Evolutionary conservation across 2,113 vertebrate genomes (phyloP), one percentile per base, ranked within the genome.

Genomic region (Cricetomys ansorgei): DNA sequence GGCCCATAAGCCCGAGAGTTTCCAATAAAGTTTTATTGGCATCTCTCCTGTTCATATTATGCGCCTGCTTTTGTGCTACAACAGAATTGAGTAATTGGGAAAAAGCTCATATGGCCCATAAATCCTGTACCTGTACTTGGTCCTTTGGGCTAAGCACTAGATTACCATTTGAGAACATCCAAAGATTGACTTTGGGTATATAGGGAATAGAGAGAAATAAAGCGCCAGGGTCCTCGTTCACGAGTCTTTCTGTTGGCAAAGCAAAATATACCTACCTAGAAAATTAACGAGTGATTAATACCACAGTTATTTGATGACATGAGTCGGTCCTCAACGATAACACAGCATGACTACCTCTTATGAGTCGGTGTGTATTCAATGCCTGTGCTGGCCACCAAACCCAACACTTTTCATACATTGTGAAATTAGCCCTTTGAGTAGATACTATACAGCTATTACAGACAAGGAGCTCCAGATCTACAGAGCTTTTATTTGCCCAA

Each of bases 321-420:
- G 6, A 70, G 43, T n/a, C 53, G 37, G 43, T 25, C 0, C 17
- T 34, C 55, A 59, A 5, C 0, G 2, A 3, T 10, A 48, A 11
- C 37, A 23, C 27, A 13, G 29, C 7, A 17, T 16, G 5, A 45
- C 5, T 11, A 3, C 23, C 45, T 12, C 62, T 86, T 19, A 11
- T 0, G 19, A 87, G 70, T 65, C 0, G 0, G 29, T 0, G 0
- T 16, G 0, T 21, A 17, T 4, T 53, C 23, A 55, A 31, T 2
- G 13, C 34, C 2, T 16, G 27, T 17, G 19, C 87, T 40, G 43
- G 25, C 59, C 16, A 13, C 84, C 50, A 67, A 57, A 69, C n/a
- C 64, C 31, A 6, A 2, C 3, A 8, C 34, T 89, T 88, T 15
- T 48, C n/a, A 16, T 34, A 48, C 5, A 55, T n/a, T 64, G 29